phyloP scores from a whole-genome alignment of 2,888 invertebrate genomes.

The Tetranychus piercei region DNA sequence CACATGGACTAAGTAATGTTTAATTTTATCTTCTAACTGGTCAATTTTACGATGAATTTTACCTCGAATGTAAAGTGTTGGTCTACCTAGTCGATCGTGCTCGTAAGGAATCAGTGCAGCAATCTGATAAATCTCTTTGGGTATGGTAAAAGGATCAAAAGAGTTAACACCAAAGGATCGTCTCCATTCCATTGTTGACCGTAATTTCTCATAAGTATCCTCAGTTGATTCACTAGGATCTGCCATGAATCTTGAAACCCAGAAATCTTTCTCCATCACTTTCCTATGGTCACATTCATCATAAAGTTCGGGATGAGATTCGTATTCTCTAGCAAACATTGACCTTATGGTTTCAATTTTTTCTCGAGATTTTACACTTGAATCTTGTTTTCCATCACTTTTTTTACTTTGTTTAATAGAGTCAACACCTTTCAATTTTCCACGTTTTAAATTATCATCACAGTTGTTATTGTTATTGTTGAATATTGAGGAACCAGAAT shows the following conservation, averaged over 20 bases:
- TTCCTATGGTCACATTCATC: not conserved
- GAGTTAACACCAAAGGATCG: slow-evolving; percentile 4
- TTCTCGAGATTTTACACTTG: not conserved
- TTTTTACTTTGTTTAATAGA: no score
- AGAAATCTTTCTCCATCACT: slow-evolving; percentile 8
- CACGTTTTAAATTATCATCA: no score
- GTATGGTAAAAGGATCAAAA: slow-evolving; percentile 9
- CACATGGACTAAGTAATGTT: slow-evolving; percentile 7
- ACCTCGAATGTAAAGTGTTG: slow-evolving; percentile 6
- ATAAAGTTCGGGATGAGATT: slow-evolving; percentile 8
- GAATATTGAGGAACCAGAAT: no score
- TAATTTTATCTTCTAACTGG: not conserved
- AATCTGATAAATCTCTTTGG: slow-evolving; percentile 12
- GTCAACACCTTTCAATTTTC: no score
- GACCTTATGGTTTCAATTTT: not conserved
- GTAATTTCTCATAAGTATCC: not conserved
- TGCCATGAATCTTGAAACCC: slow-evolving; percentile 6
- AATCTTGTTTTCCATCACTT: no score
- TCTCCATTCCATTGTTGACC: slow-evolving; percentile 2
- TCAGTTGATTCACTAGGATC: not conserved
- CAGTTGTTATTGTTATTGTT: no score
- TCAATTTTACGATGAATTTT: slow-evolving; percentile 14
- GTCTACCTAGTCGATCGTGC: not conserved
- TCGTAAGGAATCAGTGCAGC: slow-evolving; percentile 2
- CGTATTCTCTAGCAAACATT: not conserved